Evolutionary conservation across 2,888 invertebrate genomes (phyloP).

Genomic region (Plagodis pulveraria): DNA sequence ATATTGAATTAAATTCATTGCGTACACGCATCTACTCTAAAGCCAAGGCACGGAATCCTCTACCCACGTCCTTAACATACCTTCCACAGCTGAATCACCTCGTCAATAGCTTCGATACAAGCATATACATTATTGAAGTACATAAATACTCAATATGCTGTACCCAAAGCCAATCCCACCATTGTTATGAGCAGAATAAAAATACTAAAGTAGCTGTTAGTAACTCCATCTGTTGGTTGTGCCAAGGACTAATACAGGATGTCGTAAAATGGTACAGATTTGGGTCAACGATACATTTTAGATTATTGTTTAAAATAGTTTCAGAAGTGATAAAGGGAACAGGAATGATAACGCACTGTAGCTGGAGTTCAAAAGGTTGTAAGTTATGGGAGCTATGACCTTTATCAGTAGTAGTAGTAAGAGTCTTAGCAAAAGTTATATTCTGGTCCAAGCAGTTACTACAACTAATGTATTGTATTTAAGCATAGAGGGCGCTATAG

Average conservation of each 20-base stretch:
- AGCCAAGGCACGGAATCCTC: slow-evolving; percentile 9
- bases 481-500: too few relatives aligned
- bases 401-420: too few relatives aligned
- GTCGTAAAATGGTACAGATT: slow-evolving; percentile 28
- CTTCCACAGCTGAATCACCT: slow-evolving; percentile 13
- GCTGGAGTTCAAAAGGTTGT: too few relatives aligned
- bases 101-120: slow-evolving; percentile 12
- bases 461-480: too few relatives aligned
- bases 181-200: slow-evolving; percentile 31
- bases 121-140: background rate
- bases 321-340: background rate
- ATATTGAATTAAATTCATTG: too few relatives aligned
- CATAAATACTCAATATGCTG: background rate
- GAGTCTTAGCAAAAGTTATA: too few relatives aligned
- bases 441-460: too few relatives aligned
- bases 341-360: too few relatives aligned
- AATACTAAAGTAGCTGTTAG: too few relatives aligned
- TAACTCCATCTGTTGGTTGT: slow-evolving; percentile 14
- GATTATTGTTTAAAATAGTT: slow-evolving; percentile 1
- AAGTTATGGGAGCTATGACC: too few relatives aligned
- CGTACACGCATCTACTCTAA: background rate
- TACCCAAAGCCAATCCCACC: slow-evolving; percentile 28
- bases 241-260: slow-evolving; percentile 29
- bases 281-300: slow-evolving; percentile 22
- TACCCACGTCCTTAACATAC: slow-evolving; percentile 31